Base-by-base conservation (phyloP, 2,113 vertebrate species). In the Probosciger aterrimus region DNA sequence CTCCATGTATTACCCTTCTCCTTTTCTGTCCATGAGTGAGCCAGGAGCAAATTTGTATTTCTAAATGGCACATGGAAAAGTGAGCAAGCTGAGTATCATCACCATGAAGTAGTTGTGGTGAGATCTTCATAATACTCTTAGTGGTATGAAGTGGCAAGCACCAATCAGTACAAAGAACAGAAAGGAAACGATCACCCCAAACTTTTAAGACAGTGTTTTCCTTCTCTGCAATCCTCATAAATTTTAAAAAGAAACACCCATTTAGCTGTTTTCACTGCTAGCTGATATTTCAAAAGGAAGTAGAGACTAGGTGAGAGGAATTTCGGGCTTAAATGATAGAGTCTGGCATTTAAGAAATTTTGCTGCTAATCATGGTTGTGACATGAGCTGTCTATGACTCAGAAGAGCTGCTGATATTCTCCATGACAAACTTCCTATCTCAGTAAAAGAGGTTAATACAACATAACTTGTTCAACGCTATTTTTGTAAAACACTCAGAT, bases 401-500 rank as follows among this genome's bases (percentile, higher is more conserved):
- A 91, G 88, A 78, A 68, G 25, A 79, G 28, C 7, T 65, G 22
- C 64, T 84, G 65, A 83, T 86, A 88, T 82, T 84, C 37, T 93
- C 86, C 83, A 79, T 79, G 49, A 88, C 91, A 92, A 88, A 91
- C 7, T 84, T 92, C 62, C 70, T 6, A 10, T 64, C 63, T 68
- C 27, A 1, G 0, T 82, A 81, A 90, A 91, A 65, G 10, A 28
- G 2, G 10, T 64, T 62, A 41, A 59, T 65, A 33, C 20, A 80
- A 91, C 0, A 1, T 46, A 91, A 71, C 18, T 88, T 78, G 33
- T 62, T 83, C 67, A 77, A 3, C 6, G 7, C 18, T 57, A 37
- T 69, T 63, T 92, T 96, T 93, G 88, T 88, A 82, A 86, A 93
- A 33, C 41, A 79, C 55, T 77, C 39, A 82, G 52, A 82, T 63